Evolutionary conservation across 2,888 invertebrate species (phyloP).

Genomic region (Tetramorium bicarinatum): DNA sequence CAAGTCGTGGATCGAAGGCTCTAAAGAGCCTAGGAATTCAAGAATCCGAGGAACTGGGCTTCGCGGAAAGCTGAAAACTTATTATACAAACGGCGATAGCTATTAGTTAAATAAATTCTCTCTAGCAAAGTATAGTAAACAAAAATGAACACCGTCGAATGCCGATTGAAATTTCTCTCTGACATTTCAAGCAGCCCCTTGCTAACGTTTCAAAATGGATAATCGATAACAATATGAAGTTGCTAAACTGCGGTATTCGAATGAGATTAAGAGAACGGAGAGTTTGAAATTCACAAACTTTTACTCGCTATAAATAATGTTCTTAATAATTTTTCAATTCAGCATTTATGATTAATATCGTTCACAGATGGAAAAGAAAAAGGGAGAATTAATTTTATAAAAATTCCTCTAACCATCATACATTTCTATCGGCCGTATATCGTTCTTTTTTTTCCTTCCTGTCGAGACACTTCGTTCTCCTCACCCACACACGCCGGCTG

Average conservation of each 20-base stretch:
- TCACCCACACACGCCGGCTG: constrained; percentile 43
- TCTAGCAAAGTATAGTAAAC: not conserved
- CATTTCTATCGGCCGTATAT: constrained; percentile 61
- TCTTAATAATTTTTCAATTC: not conserved
- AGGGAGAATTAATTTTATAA: constrained; percentile 79
- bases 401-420: constrained; percentile 78
- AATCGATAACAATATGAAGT: not conserved
- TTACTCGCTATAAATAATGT: constrained; percentile 81
- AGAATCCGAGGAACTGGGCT: not conserved
- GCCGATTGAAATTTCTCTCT: not conserved
- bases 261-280: constrained; percentile 84
- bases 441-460: constrained; percentile 68
- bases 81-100: constrained; percentile 4
- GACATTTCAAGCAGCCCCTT: not conserved
- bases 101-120: constrained; percentile 2
- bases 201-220: not conserved
- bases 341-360: not conserved
- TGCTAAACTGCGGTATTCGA: constrained; percentile 84
- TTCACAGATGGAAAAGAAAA: constrained; percentile 39
- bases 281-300: constrained; percentile 85
- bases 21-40: constrained; percentile 6
- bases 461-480: constrained; percentile 35
- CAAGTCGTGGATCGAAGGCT: constrained; percentile 37
- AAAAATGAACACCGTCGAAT: not conserved
- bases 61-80: not conserved